Percentiles rank a stretch among this genome's conserved stretches.
Conservation (phyloP, 2,113 vertebrate species). For the Callopanchax toddi region DNA sequence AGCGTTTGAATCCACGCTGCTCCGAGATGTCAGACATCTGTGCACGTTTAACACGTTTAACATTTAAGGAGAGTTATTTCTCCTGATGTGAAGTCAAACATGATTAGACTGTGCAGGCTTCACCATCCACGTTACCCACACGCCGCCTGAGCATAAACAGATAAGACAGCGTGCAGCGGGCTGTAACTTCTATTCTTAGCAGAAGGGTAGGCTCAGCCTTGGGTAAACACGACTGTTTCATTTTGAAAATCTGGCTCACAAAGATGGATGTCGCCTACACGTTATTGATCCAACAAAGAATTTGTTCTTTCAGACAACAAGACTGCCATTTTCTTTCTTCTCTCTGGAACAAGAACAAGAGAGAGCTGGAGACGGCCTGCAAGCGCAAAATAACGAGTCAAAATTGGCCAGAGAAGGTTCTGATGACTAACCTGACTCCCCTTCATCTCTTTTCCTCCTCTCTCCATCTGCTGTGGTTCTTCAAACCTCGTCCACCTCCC, state of each 20-base stretch:
- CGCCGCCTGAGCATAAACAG: constrained; percentile 3
- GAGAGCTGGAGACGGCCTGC: constrained; percentile 13
- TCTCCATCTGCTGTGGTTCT: constrained; percentile 27
- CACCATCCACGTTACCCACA: neutral
- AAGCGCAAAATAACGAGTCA: constrained; percentile 31
- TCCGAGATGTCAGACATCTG: neutral
- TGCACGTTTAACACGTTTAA: constrained; percentile 1
- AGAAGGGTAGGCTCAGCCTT: constrained; percentile 29
- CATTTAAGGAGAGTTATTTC: constrained; percentile 3
- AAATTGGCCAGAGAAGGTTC: constrained; percentile 16
- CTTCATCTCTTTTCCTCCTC: constrained; percentile 23
- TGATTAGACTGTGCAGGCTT: constrained; percentile 16
- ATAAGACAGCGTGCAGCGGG: constrained; percentile 12
- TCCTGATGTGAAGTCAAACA: constrained; percentile 1
- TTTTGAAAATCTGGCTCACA: constrained; percentile 31
- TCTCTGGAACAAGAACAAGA: neutral
- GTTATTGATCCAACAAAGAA: constrained; percentile 38
- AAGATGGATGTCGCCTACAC: constrained; percentile 40
- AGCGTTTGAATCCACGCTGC: neutral
- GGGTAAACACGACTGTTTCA: constrained; percentile 34
- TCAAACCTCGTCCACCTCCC: constrained; percentile 8
- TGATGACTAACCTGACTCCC: constrained; percentile 46
- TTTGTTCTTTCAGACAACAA: constrained; percentile 10
- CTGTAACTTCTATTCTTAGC: constrained; percentile 38
- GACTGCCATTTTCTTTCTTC: constrained; percentile 5